Base-by-base conservation (phyloP, 2,888 invertebrate genomes). In the Acronicta leporina region DNA sequence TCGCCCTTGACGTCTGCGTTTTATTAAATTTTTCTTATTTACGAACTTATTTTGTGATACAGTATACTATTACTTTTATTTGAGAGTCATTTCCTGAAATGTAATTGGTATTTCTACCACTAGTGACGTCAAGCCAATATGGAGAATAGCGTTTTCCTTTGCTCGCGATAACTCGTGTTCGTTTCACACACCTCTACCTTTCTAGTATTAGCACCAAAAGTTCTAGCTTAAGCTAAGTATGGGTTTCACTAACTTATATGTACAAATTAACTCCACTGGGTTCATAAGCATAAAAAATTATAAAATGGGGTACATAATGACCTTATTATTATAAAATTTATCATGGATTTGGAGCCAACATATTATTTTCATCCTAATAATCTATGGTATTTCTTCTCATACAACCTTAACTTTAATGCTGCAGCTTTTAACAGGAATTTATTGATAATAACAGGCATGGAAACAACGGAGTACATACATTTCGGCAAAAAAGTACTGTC, bases 1-100 rank as follows among this genome's bases (percentile, higher is more conserved):
- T 85, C 76, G 89, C 84, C 89, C 88, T 88, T 89, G 89, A 83
- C 77, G 82, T 85, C 73, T 79, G 60, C 69, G 80, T 82, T 79
- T 80, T 63, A 56, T 13, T 65, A 43, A 14, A 60, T 68, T 71
- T 63, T 62, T 51, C 70, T 56, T 13, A 33, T 50, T 56, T 46
- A 27, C 25, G 44, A 56, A 57, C 47, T 45, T 56, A 58, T 55
- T 51, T 50, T 46, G 25, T 40, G 7, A 16, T 43, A 14, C 14
- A 49, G 33, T 10, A 45, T 44, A 14, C 16, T 11, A 35, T 46
- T 20, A 20, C 20, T 20, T 15, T 45, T 46, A n/a, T 45, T 30
- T 58, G 15, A 38, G n/a, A 46, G 56, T 60, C 13, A 48, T 51
- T 46, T 45, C 46, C 42, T 51, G 47, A 27, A 59, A 48, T 48